Percentiles rank a stretch among this genome's conserved stretches.
Conservation (phyloP, 2,797 vertebrate species). For the Artibeus jamaicensis region DNA sequence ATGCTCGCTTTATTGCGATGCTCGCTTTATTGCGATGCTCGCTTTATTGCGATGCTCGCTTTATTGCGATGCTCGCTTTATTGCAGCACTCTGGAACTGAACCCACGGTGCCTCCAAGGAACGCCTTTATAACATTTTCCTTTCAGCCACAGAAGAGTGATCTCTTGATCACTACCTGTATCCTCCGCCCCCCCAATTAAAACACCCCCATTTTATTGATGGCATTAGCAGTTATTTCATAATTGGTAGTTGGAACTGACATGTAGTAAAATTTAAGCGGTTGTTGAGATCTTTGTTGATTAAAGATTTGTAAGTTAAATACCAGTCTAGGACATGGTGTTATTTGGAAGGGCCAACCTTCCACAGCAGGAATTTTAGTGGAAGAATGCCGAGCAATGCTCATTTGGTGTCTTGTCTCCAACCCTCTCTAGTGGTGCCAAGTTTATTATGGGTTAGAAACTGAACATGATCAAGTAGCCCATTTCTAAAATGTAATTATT, state of each 20-base stretch:
- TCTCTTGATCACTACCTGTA: background rate
- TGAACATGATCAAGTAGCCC: background rate
- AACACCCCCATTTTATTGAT: background rate
- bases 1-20: no score
- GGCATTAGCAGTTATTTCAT: conserved; percentile 41
- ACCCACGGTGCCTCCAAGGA: background rate
- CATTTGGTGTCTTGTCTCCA: conserved; percentile 43
- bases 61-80: no score
- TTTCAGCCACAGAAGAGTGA: background rate
- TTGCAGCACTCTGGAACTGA: background rate
- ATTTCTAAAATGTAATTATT: conserved; percentile 54
- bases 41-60: no score
- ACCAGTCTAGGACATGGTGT: conserved; percentile 33
- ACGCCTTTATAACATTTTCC: background rate
- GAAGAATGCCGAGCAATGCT: conserved; percentile 42
- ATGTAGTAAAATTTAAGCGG: conserved; percentile 15
- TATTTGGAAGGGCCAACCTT: conserved; percentile 63
- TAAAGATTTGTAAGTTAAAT: conserved; percentile 65
- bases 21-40: no score
- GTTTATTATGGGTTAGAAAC: conserved; percentile 52
- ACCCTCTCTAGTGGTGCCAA: background rate
- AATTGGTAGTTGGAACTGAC: conserved; percentile 55
- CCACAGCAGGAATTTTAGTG: conserved; percentile 56
- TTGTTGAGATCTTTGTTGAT: conserved; percentile 48
- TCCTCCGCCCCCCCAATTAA: background rate